Percentiles rank a stretch among this genome's conserved stretches.
Evolutionary conservation across 2,797 vertebrate genomes (phyloP).

Genomic region (Sparidentex hasta): DNA sequence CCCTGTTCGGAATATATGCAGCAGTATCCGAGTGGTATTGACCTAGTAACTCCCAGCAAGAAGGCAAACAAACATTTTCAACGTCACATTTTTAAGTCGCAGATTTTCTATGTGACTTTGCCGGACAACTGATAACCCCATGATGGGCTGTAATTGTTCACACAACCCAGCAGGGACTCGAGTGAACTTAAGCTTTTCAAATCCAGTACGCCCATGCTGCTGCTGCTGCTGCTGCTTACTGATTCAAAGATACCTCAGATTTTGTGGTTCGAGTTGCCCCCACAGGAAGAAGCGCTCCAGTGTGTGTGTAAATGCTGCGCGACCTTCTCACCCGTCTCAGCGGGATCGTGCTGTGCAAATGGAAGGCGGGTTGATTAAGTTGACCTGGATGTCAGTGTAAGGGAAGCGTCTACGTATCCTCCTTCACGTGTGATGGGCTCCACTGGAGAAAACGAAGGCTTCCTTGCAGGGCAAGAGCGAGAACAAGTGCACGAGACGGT

Average conservation of each 20-base stretch:
- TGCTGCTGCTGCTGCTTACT: constrained; percentile 40
- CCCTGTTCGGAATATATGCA: neutral
- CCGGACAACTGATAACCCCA: constrained; percentile 15
- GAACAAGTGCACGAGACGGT: neutral
- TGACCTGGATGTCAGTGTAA: constrained; percentile 66
- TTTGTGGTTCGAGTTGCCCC: constrained; percentile 9
- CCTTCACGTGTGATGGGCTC: constrained; percentile 34
- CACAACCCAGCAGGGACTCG: neutral
- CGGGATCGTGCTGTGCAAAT: constrained; percentile 67
- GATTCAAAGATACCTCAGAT: constrained; percentile 41
- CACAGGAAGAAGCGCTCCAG: constrained; percentile 9
- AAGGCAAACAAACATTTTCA: neutral
- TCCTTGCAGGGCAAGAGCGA: neutral
- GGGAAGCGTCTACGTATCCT: constrained; percentile 46
- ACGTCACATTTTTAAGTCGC: neutral
- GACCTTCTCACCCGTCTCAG: constrained; percentile 65
- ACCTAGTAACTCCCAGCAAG: neutral
- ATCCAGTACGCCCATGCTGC: constrained; percentile 5
- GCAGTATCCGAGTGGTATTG: neutral
- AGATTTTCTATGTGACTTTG: neutral
- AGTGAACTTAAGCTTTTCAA: constrained; percentile 20
- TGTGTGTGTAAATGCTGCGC: constrained; percentile 50
- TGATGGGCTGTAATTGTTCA: constrained; percentile 11
- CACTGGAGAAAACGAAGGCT: constrained; percentile 34
- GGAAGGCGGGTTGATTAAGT: constrained; percentile 72